Evolutionary conservation across 2,797 vertebrate genomes (phyloP), one percentile per base, ranked within the genome.

Genomic region (Prionace glauca): DNA sequence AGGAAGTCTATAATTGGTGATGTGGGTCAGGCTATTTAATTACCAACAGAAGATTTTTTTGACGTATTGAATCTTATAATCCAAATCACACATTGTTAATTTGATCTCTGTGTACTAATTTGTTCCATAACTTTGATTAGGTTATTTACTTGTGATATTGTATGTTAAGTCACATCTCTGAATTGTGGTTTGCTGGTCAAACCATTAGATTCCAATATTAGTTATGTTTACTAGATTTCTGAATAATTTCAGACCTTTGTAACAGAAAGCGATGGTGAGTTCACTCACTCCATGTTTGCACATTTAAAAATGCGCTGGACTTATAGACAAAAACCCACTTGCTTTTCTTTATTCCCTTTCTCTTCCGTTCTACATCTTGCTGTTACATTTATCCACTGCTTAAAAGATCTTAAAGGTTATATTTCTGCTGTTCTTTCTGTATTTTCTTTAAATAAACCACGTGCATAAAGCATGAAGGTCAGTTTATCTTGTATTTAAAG

Each of bases 161-260:
- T 65, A 62, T 92, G 22, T 92, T 92, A 24, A 92, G 12, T 69
- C 41, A 69, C 62, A 36, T 67, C 9, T 41, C 18, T 92, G 65
- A 95, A 77, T 77, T 72, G 71, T 74, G 93, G 71, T 95, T 95
- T 95, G 71, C 93, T 77, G 93, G 93, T 60, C 93, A 77, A 41
- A 77, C 16, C 29, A 32, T n/a, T 41, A 45, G 71, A n/a, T 95
- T 95, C 41, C 77, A 92, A 41, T 41, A 0, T 24, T 24, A 24
- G 62, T 69, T 92, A 24, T 95, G 29, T 74, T 95, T 41, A 77
- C 41, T 50, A 20, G 62, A 92, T 69, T 72, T 95, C 45, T 95
- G 71, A 95, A 95, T 16, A 74, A 32, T 95, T 94, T 71, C 41
- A 95, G 20, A 77, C 18, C 45, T 60, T 77, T 32, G 50, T 36